Percentiles rank a stretch among this genome's conserved stretches.
Evolutionary conservation across 2,113 vertebrate genomes (phyloP).

Genomic region (Cololabis saira): DNA sequence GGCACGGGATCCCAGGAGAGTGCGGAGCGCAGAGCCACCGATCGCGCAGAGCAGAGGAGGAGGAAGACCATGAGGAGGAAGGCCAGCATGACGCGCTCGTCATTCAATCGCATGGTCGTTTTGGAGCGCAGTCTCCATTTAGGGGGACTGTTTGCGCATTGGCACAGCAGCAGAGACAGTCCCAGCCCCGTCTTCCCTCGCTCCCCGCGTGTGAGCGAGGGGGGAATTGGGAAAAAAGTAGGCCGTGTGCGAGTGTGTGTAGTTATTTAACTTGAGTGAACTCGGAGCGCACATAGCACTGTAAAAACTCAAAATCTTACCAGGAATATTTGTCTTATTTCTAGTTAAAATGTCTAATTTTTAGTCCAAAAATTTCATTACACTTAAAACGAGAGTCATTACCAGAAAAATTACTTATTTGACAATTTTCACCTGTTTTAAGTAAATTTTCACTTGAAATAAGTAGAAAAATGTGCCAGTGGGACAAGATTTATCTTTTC

Average conservation of each 20-base stretch:
- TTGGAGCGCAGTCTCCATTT: constrained; percentile 70
- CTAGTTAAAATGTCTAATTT: too few relatives aligned
- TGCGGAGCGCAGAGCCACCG: constrained; percentile 79
- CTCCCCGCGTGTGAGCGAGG: constrained; percentile 42
- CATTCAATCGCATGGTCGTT: constrained; percentile 75
- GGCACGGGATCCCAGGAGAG: constrained; percentile 73
- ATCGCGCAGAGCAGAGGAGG: constrained; percentile 57
- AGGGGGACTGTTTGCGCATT: constrained; percentile 72
- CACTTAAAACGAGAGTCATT: too few relatives aligned
- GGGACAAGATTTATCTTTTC: too few relatives aligned
- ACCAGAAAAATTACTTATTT: too few relatives aligned
- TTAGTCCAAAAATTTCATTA: too few relatives aligned
- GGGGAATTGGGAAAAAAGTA: constrained; percentile 59
- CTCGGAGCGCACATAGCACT: constrained; percentile 9
- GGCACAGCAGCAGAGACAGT: constrained; percentile 57
- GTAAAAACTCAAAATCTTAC: too few relatives aligned
- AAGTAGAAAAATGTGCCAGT: too few relatives aligned
- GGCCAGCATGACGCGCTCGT: constrained; percentile 71
- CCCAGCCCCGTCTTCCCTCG: constrained; percentile 5
- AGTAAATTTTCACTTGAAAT: too few relatives aligned
- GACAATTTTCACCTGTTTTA: too few relatives aligned
- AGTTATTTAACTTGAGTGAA: constrained; percentile 62
- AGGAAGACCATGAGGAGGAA: constrained; percentile 56
- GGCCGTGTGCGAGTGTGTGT: constrained; percentile 28
- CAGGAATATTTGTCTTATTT: too few relatives aligned